These are phyloP conservation scores for Mantis religiosa DNA, from an alignment of 2,888 invertebrate genomes.

Conservation along the genomic window DNA sequence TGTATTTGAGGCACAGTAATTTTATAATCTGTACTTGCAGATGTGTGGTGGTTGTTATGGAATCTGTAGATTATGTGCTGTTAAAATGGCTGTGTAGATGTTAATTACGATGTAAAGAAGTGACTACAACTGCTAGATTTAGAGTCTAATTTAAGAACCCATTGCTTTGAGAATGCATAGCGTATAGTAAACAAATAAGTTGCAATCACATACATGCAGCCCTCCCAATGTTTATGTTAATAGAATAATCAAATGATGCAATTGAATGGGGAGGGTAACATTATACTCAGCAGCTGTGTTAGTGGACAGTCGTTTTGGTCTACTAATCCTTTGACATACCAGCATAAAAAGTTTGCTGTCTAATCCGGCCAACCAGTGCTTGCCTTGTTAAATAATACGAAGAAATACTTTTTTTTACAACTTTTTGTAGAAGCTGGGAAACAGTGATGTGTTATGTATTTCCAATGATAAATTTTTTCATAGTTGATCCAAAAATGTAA, in stretches of 20 bases:
- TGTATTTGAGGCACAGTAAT: background rate
- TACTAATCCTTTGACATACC: background rate
- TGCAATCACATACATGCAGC: background rate
- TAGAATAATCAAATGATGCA: background rate
- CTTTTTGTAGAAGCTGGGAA: too few relatives aligned
- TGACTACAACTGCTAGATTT: background rate
- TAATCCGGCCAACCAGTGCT: slow-evolving; percentile 29
- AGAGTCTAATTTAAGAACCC: background rate
- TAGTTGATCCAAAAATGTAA: background rate
- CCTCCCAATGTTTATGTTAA: background rate
- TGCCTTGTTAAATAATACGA: slow-evolving; percentile 23
- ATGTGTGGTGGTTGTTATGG: background rate
- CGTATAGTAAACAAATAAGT: background rate
- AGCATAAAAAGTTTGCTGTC: slow-evolving; percentile 19
- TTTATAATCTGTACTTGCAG: background rate
- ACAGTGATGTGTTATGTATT: too few relatives aligned
- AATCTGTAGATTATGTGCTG: background rate
- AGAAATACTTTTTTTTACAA: background rate
- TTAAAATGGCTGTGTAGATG: background rate
- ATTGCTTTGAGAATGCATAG: background rate
- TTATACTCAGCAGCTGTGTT: background rate
- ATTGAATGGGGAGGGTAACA: background rate
- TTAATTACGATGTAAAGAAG: background rate
- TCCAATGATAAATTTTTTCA: background rate
- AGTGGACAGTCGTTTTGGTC: background rate